Base-by-base conservation (phyloP, 2,797 vertebrate genomes). In the Psittacula derbiana region DNA sequence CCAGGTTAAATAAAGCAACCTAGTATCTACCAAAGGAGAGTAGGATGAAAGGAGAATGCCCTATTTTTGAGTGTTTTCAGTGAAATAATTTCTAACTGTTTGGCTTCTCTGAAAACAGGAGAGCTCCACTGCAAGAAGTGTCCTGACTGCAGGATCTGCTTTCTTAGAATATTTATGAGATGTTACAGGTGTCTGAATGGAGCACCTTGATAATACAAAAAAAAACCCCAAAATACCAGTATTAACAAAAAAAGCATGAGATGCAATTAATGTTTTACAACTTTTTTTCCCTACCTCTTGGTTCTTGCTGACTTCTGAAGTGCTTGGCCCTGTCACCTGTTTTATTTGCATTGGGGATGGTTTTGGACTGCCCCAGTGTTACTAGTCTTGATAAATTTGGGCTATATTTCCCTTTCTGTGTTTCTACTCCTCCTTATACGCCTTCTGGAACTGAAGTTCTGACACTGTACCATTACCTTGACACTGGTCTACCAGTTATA, bases 1-100 rank as follows among this genome's bases (percentile, higher is more conserved):
- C 55, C 76, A 82, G 62, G 81, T 62, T 90, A 91, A 96, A 65
- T 71, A 93, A 93, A 95, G 92, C 61, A 93, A 87, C 55, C 18
- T 49, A 90, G 85, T 33, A 75, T 31, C 33, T 85, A 50, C 30
- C 43, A 78, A 75, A 53, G 44, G 3, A 46, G 6, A 30, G n/a
- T 11, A 62, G 25, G 65, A 65, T 52, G 30, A 71, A 53, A 60
- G 31, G 31, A 83, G 31, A 57, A 38, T 44, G 30, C 28, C 25
- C 5, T 74, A 1, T 24, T 88, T 86, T 52, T 66, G 31, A 43
- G 6, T 12, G 11, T 36, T 80, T 85, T 62, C 81, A 47, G 16
- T 33, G 21, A 74, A 88, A 61, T 57, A 0, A 0, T 76, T 92
- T 87, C 64, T 47, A 38, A 58, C 65, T n/a, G 27, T 62, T 83